These are phyloP conservation scores for Noctua comes DNA, from an alignment of 2,888 invertebrate genomes.

Conservation along the genomic window DNA sequence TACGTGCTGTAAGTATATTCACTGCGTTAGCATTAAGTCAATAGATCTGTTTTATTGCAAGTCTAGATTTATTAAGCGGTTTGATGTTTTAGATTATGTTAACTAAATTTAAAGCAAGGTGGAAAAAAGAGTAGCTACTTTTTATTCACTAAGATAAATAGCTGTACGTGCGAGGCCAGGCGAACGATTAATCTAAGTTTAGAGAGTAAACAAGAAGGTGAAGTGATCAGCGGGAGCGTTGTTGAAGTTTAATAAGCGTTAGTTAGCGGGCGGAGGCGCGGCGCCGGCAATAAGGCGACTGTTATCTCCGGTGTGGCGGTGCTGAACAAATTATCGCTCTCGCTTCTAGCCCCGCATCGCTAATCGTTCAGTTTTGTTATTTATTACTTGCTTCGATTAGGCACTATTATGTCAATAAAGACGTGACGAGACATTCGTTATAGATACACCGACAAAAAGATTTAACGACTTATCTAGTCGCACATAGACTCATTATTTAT, in stretches of 20 bases:
- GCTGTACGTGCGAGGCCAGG: constrained; percentile 77
- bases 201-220: constrained; percentile 89
- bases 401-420: constrained; percentile 7
- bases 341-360: constrained; percentile 65
- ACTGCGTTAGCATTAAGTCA: constrained; percentile 40
- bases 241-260: constrained; percentile 90
- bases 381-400: constrained; percentile 53
- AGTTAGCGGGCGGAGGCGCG: constrained; percentile 84
- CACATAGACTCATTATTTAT: not conserved
- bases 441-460: not conserved
- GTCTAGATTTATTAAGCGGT: constrained; percentile 47
- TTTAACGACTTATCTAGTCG: not conserved
- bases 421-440: not conserved
- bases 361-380: constrained; percentile 64
- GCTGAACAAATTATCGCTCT: constrained; percentile 80
- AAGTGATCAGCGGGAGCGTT: constrained; percentile 89
- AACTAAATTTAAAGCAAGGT: constrained; percentile 53
- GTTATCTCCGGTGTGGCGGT: constrained; percentile 86
- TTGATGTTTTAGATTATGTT: constrained; percentile 44
- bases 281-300: constrained; percentile 85
- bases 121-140: constrained; percentile 61
- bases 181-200: constrained; percentile 89
- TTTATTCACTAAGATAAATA: constrained; percentile 81
- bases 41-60: constrained; percentile 59
- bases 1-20: constrained; percentile 35